Base-by-base conservation (phyloP, 2,113 vertebrate species). In the Sinocyclocheilus rhinocerous region DNA sequence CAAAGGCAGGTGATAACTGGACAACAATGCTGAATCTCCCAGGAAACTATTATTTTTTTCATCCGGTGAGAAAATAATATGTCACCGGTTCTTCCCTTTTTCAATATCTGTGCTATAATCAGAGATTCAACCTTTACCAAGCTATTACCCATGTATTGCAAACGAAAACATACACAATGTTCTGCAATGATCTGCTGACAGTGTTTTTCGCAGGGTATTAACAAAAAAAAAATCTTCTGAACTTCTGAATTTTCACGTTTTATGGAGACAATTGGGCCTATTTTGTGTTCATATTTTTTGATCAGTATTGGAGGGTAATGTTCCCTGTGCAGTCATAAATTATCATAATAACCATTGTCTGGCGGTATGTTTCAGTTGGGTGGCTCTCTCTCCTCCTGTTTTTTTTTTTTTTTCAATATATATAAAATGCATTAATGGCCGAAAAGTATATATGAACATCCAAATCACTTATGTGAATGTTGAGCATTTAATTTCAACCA, bases 311-410 rank as follows among this genome's bases (percentile, higher is more conserved):
- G 61, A 79, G 29, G 48, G 22, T 78, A 79, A 85, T 79, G 75
- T 78, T 67, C 84, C 59, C 29, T 67, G 45, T 69, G 73, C 42
- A 69, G 63, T 78, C 84, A 85, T 69, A 85, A 85, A 85, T 85
- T 85, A 57, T 0, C 84, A 85, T 85, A 69, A 85, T 67, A 78
- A 85, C 76, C 45, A 55, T 39, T 78, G 73, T 77, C 83, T 77
- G 39, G n/a, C 39, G 63, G 2, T 45, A 4, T 11, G 6, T 16
- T 12, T 76, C 18, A 78, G 76, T 59, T 78, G 50, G 29, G 10
- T 55, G 50, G 2, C 12, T 61, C 61, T 69, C 26, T 69, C 59
- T 55, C 61, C 39, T 63, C 55, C 5, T 36, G 4, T 36, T 36
- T 6, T 36, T 5, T 36, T 36, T 36, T 36, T 36, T 36, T 36